Evolutionary conservation across 23 tunicate species (phyloP).

Genomic region (Botrylloides violaceus): DNA sequence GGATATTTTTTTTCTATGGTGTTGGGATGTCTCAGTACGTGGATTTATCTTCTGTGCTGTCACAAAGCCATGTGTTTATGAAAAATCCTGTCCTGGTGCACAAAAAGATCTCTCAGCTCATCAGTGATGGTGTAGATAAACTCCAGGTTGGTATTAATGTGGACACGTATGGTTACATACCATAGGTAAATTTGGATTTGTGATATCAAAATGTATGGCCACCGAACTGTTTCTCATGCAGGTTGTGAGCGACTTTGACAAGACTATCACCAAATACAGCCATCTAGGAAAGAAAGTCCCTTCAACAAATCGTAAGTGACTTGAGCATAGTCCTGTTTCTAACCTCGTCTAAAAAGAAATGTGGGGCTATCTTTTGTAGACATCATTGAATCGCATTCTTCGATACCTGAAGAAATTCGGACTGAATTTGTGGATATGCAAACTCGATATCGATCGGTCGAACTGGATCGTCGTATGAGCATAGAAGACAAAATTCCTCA

Average conservation of each 20-base stretch:
- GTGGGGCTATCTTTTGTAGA: not conserved
- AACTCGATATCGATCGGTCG: slow-evolving; percentile 53
- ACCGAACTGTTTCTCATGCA: slow-evolving; percentile 9
- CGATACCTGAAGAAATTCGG: slow-evolving; percentile 18
- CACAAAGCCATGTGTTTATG: slow-evolving; percentile 7
- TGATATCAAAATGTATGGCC: too few relatives aligned
- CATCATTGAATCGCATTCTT: slow-evolving; percentile 11
- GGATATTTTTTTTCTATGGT: not conserved
- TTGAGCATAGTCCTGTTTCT: not conserved
- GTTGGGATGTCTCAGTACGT: not conserved
- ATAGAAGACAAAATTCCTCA: slow-evolving; percentile 70
- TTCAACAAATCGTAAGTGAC: slow-evolving; percentile 61
- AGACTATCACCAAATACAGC: slow-evolving; percentile 52
- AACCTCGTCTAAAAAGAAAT: not conserved
- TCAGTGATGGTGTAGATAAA: not conserved
- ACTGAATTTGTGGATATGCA: slow-evolving; percentile 8
- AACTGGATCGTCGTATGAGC: slow-evolving; percentile 55
- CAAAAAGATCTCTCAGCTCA: not conserved
- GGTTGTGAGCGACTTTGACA: slow-evolving; percentile 94
- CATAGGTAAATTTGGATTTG: too few relatives aligned
- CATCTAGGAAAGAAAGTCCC: slow-evolving; percentile 42
- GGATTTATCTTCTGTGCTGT: not conserved
- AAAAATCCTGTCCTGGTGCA: not conserved
- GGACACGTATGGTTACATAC: too few relatives aligned
- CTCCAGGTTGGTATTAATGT: slow-evolving; percentile 1